These are phyloP conservation scores for Eupithecia inturbata DNA, from an alignment of 2,888 invertebrate species.

Conservation along the genomic window DNA sequence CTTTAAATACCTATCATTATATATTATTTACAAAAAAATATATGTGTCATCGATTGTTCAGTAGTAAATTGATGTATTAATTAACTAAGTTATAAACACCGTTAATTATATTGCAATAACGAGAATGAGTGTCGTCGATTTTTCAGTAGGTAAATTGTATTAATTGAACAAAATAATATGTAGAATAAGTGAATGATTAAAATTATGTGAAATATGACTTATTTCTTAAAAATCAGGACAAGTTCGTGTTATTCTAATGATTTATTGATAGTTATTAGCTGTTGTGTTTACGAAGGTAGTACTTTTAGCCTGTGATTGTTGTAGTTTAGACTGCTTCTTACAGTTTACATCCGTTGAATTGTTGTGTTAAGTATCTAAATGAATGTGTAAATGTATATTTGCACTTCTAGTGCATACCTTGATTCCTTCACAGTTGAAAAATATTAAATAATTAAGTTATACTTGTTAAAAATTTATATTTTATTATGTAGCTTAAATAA, in stretches of 20 bases:
- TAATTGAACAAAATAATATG: conserved; percentile 51
- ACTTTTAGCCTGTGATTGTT: conserved; percentile 53
- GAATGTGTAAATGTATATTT: conserved; percentile 25
- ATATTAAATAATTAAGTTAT: conserved; percentile 32
- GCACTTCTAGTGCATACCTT: conserved; percentile 24
- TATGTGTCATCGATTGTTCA: neutral
- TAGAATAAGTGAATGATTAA: conserved; percentile 60
- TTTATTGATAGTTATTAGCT: conserved; percentile 44
- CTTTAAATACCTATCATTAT: neutral
- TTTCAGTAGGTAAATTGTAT: conserved; percentile 2
- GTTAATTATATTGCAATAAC: neutral
- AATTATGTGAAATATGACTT: conserved; percentile 56
- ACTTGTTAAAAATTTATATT: conserved; percentile 38
- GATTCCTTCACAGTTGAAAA: conserved; percentile 33
- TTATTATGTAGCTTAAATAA: conserved; percentile 32
- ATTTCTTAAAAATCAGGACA: conserved; percentile 58
- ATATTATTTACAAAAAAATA: neutral
- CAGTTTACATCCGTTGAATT: conserved; percentile 45
- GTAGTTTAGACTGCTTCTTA: conserved; percentile 56
- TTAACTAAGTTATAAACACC: neutral
- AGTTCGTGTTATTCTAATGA: conserved; percentile 46
- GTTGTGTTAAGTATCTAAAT: conserved; percentile 42
- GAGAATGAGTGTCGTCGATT: neutral
- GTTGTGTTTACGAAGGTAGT: conserved; percentile 46
- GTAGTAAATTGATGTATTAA: neutral